Conservation (phyloP, 2,797 vertebrate species). For the Bucorvus abyssinicus region DNA sequence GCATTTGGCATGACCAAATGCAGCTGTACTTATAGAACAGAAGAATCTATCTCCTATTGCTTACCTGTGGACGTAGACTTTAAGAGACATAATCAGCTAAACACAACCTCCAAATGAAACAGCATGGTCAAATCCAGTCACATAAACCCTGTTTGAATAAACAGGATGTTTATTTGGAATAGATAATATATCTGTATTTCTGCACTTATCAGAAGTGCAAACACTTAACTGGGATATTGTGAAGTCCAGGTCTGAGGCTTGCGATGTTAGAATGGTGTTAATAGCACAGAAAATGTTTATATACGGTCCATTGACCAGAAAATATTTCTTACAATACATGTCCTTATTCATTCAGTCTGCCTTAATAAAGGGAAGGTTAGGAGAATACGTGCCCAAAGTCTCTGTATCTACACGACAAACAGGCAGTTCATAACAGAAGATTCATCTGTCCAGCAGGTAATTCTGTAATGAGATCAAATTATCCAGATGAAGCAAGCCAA, state of each 20-base stretch:
- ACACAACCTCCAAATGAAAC: not conserved
- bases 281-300: not conserved
- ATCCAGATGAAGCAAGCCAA: slow-evolving; percentile 8
- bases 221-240: not conserved
- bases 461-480: not conserved
- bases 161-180: not conserved
- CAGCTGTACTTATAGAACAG: not conserved
- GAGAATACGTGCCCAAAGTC: no score
- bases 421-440: not conserved
- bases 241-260: not conserved
- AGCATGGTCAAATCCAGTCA: not conserved
- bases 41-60: not conserved
- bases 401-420: not conserved
- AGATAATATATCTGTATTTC: not conserved
- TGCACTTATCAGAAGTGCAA: not conserved
- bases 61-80: not conserved
- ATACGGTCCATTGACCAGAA: not conserved
- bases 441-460: not conserved
- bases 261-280: not conserved
- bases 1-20: not conserved
- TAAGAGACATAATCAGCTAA: not conserved
- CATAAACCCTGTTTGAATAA: not conserved
- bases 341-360: not conserved
- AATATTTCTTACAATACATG: not conserved
- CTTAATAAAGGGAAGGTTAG: not conserved